Evolutionary conservation across 2,888 invertebrate species (phyloP).

Genomic region (Diplazon laetatorius): DNA sequence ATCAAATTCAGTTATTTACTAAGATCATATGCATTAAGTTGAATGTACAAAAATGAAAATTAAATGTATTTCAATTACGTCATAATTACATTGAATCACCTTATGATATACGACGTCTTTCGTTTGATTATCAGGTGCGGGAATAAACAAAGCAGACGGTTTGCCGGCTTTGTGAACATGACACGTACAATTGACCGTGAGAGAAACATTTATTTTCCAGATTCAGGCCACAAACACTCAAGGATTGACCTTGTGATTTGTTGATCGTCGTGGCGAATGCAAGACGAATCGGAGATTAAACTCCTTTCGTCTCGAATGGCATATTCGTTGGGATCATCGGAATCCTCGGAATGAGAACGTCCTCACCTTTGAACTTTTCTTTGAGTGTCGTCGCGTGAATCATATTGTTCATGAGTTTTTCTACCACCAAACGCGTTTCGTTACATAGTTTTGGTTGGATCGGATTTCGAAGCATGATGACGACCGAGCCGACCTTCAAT

Average conservation of each 20-base stretch:
- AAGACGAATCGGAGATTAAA: neutral
- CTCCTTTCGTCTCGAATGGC: neutral
- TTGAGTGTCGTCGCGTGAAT: neutral
- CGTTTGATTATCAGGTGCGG: slow-evolving; percentile 32
- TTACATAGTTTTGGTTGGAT: too few species aligned
- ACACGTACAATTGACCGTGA: slow-evolving; percentile 73
- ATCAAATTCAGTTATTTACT: slow-evolving; percentile 9
- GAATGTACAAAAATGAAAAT: too few species aligned
- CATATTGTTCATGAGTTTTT: neutral
- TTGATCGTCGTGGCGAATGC: slow-evolving; percentile 72
- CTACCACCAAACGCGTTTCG: neutral
- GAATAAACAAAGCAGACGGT: slow-evolving; percentile 52
- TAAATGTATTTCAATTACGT: too few species aligned
- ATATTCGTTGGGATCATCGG: neutral
- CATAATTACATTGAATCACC: slow-evolving; percentile 1
- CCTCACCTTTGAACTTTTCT: neutral
- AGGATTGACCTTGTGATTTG: slow-evolving; percentile 78
- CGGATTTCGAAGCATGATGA: too few species aligned
- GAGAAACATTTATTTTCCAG: slow-evolving; percentile 74
- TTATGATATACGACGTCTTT: slow-evolving; percentile 46
- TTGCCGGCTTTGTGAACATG: slow-evolving; percentile 51
- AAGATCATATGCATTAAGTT: neutral
- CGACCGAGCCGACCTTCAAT: too few species aligned
- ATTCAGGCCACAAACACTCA: slow-evolving; percentile 75
- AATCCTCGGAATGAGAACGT: neutral